Base-by-base conservation (phyloP, 2,888 invertebrate genomes). In the Synergus gifuensis region DNA sequence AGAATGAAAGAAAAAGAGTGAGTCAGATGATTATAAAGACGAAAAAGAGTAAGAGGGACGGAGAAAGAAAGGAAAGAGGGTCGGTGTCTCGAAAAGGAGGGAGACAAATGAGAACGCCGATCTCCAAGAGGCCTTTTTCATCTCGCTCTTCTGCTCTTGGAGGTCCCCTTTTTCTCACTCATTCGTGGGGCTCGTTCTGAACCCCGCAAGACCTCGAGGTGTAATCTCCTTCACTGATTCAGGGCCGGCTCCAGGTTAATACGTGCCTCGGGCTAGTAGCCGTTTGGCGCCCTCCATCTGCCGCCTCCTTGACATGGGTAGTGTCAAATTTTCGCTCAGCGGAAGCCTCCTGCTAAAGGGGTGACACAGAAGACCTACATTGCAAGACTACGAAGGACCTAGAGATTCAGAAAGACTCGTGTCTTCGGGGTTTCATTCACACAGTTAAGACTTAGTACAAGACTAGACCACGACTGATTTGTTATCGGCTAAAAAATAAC, bases 31-130 rank as follows among this genome's bases (percentile, higher is more conserved):
- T 16, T 64, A 64, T 58, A 62, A 76, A 40, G 76, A 78, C 14
- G 76, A 73, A 49, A 76, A 83, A 76, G 80, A 67, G 66, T n/a
- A 63, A 69, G 76, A 76, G 76, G 79, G 73, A 79, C 73, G 79
- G 81, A 79, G 80, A 82, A 83, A 84, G 82, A 84, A 82, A 82
- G 79, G 81, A 81, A 80, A 79, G 80, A 82, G 83, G 76, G 78
- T 78, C 67, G 62, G 82, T 66, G 79, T 77, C 77, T 79, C 66
- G 85, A 83, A 86, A 87, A 86, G 85, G 85, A 82, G 85, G 83
- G 86, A 87, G 87, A 88, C 88, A 88, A 89, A 83, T 85, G 85
- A 83, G 82, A 85, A 83, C 79, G 83, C 78, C 77, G 81, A 79
- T 82, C 79, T 78, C 69, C 64, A 77, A 80, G 84, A 82, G 82